Conservation (phyloP, 2,888 invertebrate species). For the Pristionchus fissidentatus region DNA sequence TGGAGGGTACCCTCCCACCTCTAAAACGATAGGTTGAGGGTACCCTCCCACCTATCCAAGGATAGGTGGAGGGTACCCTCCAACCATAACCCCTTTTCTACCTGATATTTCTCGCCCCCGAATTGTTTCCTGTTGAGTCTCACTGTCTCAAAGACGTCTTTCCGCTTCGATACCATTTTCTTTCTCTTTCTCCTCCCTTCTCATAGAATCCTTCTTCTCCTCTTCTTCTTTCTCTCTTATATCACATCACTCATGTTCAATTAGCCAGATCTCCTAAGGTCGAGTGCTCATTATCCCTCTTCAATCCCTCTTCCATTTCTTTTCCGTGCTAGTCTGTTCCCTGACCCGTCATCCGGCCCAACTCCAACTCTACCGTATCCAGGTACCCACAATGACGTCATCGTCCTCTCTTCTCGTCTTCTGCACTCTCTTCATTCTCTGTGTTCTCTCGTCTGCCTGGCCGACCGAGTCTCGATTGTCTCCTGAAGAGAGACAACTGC, state of each 20-base stretch:
- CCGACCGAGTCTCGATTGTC: neutral
- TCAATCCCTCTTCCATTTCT: neutral
- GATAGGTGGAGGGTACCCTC: too few relatives aligned
- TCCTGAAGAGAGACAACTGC: neutral
- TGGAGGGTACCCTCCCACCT: too few relatives aligned
- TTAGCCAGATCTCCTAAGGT: too few relatives aligned
- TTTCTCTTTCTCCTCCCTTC: neutral
- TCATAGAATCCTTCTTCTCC: neutral
- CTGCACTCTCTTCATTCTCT: neutral
- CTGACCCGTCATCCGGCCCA: neutral
- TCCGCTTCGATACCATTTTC: too few relatives aligned
- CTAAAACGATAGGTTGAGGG: too few relatives aligned
- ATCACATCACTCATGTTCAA: neutral
- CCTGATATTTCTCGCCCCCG: too few relatives aligned
- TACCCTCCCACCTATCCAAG: too few relatives aligned
- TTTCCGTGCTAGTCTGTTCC: neutral
- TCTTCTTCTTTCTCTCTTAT: neutral
- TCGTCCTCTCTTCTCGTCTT: neutral
- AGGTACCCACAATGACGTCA: slow-evolving; percentile 42
- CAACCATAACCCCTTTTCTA: too few relatives aligned
- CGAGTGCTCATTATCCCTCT: neutral
- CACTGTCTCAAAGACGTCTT: too few relatives aligned
- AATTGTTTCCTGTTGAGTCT: too few relatives aligned
- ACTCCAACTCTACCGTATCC: neutral
- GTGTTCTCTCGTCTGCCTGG: neutral